Evolutionary conservation across 1,140 invertebrate species (phyloP).

Genomic region (Myzus persicae): DNA sequence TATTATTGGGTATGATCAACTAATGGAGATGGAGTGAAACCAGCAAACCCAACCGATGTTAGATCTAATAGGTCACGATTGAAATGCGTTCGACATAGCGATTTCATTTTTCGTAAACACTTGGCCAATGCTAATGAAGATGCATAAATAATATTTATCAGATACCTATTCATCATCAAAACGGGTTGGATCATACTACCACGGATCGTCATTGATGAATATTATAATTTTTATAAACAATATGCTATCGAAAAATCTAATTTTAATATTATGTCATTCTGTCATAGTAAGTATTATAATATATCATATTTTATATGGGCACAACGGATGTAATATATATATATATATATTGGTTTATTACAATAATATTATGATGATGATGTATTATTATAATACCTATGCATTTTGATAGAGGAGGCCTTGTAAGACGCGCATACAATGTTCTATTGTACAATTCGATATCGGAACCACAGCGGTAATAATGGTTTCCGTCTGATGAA

Average conservation of each 20-base stretch:
- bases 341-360: background rate
- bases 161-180: background rate
- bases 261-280: background rate
- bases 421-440: background rate
- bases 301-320: background rate
- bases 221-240: too few species aligned
- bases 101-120: background rate
- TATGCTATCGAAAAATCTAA: background rate
- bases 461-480: background rate
- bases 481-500: conserved; percentile 23
- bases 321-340: background rate
- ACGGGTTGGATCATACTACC: too few species aligned
- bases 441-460: background rate
- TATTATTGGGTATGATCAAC: too few species aligned
- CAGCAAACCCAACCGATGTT: too few species aligned
- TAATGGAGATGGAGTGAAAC: too few species aligned
- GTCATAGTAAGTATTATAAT: background rate
- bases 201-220: too few species aligned
- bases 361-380: background rate
- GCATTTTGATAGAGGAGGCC: background rate
- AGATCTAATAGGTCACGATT: too few species aligned
- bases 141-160: background rate
- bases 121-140: background rate
- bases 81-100: too few species aligned
- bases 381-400: background rate